These are phyloP conservation scores for Hapalemur alaotrensis DNA, from an alignment of 2,797 vertebrate species.

Conservation along the genomic window DNA sequence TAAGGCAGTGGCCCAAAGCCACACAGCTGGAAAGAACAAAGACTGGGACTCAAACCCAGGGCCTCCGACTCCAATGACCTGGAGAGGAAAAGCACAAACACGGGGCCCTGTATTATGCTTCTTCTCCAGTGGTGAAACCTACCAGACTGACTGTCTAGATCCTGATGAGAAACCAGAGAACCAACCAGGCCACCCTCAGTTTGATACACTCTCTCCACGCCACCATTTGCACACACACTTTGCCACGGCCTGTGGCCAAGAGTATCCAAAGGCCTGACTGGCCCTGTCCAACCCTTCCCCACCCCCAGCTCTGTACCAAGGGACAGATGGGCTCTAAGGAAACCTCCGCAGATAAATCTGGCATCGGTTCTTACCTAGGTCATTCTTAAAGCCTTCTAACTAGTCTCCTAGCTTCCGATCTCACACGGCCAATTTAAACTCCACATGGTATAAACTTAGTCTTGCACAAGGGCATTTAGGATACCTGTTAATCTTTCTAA, in stretches of 20 bases:
- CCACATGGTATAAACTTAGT: neutral
- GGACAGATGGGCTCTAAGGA: neutral
- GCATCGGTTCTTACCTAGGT: neutral
- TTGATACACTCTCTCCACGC: neutral
- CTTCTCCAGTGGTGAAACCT: neutral
- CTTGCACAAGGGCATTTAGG: neutral
- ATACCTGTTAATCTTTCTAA: neutral
- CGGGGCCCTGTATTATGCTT: fast-evolving
- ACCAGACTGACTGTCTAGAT: neutral
- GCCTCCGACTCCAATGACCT: neutral
- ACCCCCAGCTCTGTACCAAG: neutral
- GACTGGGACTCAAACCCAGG: neutral
- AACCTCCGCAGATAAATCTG: neutral
- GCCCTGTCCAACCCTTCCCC: neutral
- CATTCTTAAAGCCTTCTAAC: neutral
- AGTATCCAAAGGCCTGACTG: neutral
- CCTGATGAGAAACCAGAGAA: neutral
- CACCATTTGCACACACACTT: neutral
- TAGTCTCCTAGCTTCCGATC: neutral
- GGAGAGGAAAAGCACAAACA: neutral
- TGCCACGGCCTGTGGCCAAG: neutral
- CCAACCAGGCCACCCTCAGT: neutral
- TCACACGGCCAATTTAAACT: neutral
- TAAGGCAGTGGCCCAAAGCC: neutral
- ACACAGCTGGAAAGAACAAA: neutral